phyloP scores from a whole-genome alignment of 2,888 invertebrate species.

The Eupithecia insigniata region DNA sequence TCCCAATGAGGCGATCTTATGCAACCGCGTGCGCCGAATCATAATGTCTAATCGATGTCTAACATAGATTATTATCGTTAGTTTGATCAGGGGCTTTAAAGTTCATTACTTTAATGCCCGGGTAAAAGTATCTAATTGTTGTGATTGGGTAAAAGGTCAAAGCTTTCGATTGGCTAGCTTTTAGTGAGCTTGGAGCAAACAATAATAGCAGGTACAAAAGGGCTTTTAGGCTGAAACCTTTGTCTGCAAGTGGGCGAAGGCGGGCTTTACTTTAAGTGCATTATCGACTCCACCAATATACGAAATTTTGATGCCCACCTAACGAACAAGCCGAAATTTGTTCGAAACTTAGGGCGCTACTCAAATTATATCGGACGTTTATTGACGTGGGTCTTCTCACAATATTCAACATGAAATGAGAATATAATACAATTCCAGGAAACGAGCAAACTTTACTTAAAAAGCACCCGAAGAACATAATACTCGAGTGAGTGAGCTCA shows the following conservation, averaged over 20 bases:
- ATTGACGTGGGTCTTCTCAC: constrained; percentile 24
- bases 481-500: constrained; percentile 8
- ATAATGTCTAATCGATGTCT: constrained; percentile 28
- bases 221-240: constrained; percentile 72
- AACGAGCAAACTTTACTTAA: constrained; percentile 15
- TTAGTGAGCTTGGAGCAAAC: constrained; percentile 67
- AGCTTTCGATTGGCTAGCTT: constrained; percentile 67
- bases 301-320: constrained; percentile 29
- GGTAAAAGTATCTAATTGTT: constrained; percentile 15
- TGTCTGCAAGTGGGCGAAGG: constrained; percentile 58
- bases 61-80: constrained; percentile 9
- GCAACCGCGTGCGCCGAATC: constrained; percentile 40
- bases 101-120: not conserved
- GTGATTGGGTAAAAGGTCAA: constrained; percentile 47
- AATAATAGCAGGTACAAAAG: constrained; percentile 69
- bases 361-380: constrained; percentile 24
- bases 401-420: constrained; percentile 15
- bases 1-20: constrained; percentile 40
- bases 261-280: constrained; percentile 58
- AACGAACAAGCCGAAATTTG: constrained; percentile 19
- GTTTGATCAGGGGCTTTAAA: not conserved
- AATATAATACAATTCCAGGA: constrained; percentile 12
- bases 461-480: not conserved
- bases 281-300: constrained; percentile 53
- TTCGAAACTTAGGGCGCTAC: constrained; percentile 11